Percentiles rank a stretch among this genome's conserved stretches.
phyloP scores from a whole-genome alignment of 1,140 invertebrate species.

The Liolophura sinensis region DNA sequence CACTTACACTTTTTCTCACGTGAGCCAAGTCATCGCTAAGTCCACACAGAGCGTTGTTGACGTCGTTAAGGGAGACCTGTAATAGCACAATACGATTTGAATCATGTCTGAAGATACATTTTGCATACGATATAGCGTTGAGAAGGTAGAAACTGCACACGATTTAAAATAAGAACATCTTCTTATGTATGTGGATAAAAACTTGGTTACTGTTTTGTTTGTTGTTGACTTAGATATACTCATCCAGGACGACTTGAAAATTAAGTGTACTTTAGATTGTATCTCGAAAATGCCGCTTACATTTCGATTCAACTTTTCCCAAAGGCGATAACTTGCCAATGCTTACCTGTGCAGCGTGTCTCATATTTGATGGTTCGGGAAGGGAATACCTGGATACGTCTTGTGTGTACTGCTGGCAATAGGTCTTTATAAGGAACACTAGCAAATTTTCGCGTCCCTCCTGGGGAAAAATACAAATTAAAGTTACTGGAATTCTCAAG shows the following conservation, averaged over 20 bases:
- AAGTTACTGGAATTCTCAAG: not conserved
- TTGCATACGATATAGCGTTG: no score
- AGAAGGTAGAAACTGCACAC: no score
- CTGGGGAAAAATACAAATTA: slow-evolving; percentile 18
- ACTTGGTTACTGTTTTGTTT: no score
- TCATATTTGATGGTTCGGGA: slow-evolving; percentile 51
- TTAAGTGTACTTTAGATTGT: no score
- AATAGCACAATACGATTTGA: slow-evolving; percentile 6
- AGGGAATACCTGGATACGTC: slow-evolving; percentile 43
- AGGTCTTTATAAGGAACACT: slow-evolving; percentile 43
- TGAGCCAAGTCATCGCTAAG: slow-evolving; percentile 37
- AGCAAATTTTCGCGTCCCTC: slow-evolving; percentile 38
- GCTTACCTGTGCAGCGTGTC: slow-evolving; percentile 48
- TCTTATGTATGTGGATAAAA: no score
- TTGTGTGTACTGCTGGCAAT: slow-evolving; percentile 40
- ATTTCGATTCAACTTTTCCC: no score
- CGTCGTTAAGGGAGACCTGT: slow-evolving; percentile 52
- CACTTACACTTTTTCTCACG: slow-evolving; percentile 42
- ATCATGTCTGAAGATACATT: no score
- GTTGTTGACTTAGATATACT: no score
- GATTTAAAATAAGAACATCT: no score
- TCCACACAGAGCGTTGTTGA: slow-evolving; percentile 38
- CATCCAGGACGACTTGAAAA: no score
- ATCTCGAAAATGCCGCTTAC: no score
- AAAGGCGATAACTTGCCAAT: no score